Conservation (phyloP, 1,140 invertebrate genomes). For the Bombyx mandarina region DNA sequence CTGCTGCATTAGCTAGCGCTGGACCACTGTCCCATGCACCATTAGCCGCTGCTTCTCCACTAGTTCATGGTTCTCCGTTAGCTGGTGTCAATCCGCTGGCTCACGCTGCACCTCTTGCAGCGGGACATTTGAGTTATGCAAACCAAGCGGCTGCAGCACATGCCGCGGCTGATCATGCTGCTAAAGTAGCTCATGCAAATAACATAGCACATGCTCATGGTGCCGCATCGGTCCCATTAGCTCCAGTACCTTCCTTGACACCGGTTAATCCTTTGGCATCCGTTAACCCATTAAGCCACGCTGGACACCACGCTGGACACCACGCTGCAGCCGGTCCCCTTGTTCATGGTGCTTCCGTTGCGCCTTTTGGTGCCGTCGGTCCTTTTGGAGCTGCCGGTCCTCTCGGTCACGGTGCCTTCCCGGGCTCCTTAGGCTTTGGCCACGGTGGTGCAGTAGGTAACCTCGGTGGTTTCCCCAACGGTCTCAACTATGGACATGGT, state of each 20-base stretch:
- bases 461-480: constrained; percentile 4
- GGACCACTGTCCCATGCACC: constrained; percentile 1
- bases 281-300: constrained; percentile 5
- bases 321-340: constrained; percentile 21
- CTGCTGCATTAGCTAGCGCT: constrained; percentile 3
- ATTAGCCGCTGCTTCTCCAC: constrained; percentile 9
- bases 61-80: not conserved
- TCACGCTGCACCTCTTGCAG: constrained; percentile 6
- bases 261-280: not conserved
- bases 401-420: constrained; percentile 3
- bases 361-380: constrained; percentile 15
- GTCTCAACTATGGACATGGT: constrained; percentile 5
- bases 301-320: constrained; percentile 17
- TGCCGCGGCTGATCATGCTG: constrained; percentile 6
- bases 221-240: not conserved
- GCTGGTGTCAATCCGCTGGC: constrained; percentile 20
- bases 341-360: constrained; percentile 18
- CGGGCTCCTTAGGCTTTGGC: constrained; percentile 4
- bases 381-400: constrained; percentile 10
- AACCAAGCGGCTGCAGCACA: constrained; percentile 4
- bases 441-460: constrained; percentile 4
- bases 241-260: not conserved
- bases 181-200: constrained; percentile 1
- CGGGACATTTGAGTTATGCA: constrained; percentile 22
- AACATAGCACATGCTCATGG: constrained; percentile 3